Conservation (phyloP, 2,113 vertebrate genomes). For the Ellobius talpinus region DNA sequence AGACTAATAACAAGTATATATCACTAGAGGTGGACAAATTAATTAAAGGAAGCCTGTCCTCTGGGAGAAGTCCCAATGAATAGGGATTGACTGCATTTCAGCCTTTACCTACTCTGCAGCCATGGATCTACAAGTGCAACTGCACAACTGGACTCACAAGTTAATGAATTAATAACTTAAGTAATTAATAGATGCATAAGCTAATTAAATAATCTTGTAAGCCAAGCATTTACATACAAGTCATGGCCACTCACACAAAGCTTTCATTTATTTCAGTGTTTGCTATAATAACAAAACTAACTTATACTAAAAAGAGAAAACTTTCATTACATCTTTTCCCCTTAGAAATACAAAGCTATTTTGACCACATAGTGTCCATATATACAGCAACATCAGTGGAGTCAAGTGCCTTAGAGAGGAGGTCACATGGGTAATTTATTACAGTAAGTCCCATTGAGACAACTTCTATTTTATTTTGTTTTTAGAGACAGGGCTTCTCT, state of each 20-base stretch:
- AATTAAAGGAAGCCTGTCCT: neutral
- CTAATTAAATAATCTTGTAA: neutral
- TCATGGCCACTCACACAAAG: neutral
- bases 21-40: neutral
- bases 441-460: neutral
- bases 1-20: neutral
- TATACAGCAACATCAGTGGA: neutral
- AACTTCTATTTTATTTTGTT: neutral
- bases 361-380: neutral
- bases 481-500: too few species aligned
- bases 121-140: neutral
- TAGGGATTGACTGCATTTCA: neutral
- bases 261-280: conserved; percentile 7
- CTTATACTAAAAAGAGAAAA: conserved; percentile 4
- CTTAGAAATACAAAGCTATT: neutral
- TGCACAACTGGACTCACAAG: neutral
- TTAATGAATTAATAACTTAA: neutral
- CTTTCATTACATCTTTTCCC: neutral
- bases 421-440: neutral
- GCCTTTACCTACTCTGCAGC: too few species aligned
- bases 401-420: neutral
- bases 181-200: neutral
- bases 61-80: neutral
- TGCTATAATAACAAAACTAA: neutral
- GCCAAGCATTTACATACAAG: neutral